Conservation (phyloP, 2,888 invertebrate species). For the Acronicta psi region DNA sequence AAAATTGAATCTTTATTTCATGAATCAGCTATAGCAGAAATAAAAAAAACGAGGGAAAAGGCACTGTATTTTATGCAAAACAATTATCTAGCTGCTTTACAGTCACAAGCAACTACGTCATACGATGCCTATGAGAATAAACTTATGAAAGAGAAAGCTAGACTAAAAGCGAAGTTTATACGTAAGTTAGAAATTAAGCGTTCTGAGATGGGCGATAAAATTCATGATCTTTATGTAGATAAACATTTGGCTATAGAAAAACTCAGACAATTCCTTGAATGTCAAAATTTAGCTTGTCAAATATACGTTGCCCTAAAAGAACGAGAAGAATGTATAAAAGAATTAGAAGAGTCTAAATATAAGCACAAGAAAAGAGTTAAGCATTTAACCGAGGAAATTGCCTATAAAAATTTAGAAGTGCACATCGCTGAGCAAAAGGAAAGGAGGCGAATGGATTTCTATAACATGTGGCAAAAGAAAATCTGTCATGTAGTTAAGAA, state of each 20-base stretch:
- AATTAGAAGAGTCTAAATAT: constrained; percentile 64
- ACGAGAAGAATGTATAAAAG: constrained; percentile 71
- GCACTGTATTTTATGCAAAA: constrained; percentile 68
- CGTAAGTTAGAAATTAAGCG: constrained; percentile 62
- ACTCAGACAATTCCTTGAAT: constrained; percentile 71
- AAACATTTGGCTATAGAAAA: constrained; percentile 80
- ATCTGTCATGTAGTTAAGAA: constrained; percentile 79
- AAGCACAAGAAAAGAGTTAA: constrained; percentile 73
- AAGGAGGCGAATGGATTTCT: constrained; percentile 65
- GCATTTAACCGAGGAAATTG: constrained; percentile 64
- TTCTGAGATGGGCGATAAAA: constrained; percentile 52
- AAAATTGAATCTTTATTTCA: constrained; percentile 74
- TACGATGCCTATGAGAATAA: constrained; percentile 71
- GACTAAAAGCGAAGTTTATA: constrained; percentile 70
- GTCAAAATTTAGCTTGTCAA: constrained; percentile 82
- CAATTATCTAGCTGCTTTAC: constrained; percentile 64
- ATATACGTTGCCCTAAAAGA: constrained; percentile 83
- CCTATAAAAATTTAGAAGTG: constrained; percentile 72
- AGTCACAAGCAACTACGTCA: constrained; percentile 72
- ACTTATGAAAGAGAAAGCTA: constrained; percentile 66
- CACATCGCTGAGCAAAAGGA: constrained; percentile 68
- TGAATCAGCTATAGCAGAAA: constrained; percentile 70
- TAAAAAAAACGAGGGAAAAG: constrained; percentile 64
- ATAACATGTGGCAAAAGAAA: constrained; percentile 76
- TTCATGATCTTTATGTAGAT: constrained; percentile 79